Evolutionary conservation across 1,140 invertebrate species (phyloP), one percentile per base, ranked within the genome.

Genomic region (Hylyphantes graminicola): DNA sequence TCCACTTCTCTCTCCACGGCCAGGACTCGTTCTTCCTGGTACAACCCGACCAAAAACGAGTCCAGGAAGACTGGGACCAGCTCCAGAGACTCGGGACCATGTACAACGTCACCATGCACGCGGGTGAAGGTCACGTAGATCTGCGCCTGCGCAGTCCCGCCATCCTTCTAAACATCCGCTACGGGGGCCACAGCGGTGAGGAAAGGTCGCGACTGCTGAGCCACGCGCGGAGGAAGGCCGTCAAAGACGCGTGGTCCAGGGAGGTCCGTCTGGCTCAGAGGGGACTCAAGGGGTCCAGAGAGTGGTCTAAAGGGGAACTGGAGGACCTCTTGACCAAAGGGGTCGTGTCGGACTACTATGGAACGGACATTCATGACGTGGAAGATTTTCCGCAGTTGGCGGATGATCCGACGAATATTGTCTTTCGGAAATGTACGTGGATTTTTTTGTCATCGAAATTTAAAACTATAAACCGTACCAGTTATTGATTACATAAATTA

Each of bases 11-110:
- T 2, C 93, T 96, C 12, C 96, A 97, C 89, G 96, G 94, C 70
- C 96, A 97, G 88, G 96, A 98, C 88, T 94, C 96, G 11, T 97
- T 98, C 90, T 97, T 97, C 90, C 98, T 98, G 88, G 95, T 98
- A 0, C 98, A 98, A 89, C 94, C 96, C 87, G 94, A 97, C 79
- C 85, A 86, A 12, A 95, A 95, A 93, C 93, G 95, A 54, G 95
- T 95, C 0, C 93, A 93, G 64, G 95, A 96, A 87, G 97, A 99
- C 88, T 93, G 95, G 85, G 94, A 94, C 75, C 95, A 96, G 87
- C 90, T 98, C 80, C 96, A 97, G 89, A 92, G 95, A 21, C 68
- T 88, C 86, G 63, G 88, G 74, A 15, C 87, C 94, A 96, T 89
- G 94, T 87, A 98, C 15, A 98, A 98, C 89, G 95, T 96, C 13